These are phyloP conservation scores for Hypercompe scribonia DNA, from an alignment of 2,888 invertebrate species.

Conservation along the genomic window DNA sequence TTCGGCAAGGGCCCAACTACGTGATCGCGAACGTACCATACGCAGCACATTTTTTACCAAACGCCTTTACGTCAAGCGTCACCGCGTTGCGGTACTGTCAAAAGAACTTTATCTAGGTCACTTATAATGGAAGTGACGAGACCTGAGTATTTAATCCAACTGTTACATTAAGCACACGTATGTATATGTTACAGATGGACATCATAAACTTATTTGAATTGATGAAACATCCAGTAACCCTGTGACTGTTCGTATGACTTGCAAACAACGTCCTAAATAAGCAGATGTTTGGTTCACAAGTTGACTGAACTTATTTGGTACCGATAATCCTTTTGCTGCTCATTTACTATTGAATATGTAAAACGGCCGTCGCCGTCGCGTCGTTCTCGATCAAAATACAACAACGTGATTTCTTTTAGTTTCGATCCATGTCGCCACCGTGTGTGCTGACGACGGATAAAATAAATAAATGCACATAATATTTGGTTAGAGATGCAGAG, in stretches of 20 bases:
- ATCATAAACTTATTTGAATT: conserved; percentile 55
- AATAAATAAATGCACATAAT: conserved; percentile 83
- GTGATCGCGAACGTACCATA: conserved; percentile 68
- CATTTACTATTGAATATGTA: conserved; percentile 65
- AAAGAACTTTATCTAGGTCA: conserved; percentile 28
- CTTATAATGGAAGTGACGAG: conserved; percentile 24
- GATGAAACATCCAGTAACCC: conserved; percentile 52
- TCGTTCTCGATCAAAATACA: conserved; percentile 61
- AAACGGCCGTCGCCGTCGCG: conserved; percentile 53
- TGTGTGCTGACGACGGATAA: conserved; percentile 63
- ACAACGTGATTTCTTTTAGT: conserved; percentile 57
- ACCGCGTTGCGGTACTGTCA: conserved; percentile 16
- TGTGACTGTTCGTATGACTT: conserved; percentile 63
- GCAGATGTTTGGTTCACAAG: conserved; percentile 75
- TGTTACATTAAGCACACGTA: conserved; percentile 25
- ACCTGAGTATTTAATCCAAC: conserved; percentile 13
- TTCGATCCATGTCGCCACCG: conserved; percentile 48
- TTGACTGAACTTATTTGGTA: conserved; percentile 68
- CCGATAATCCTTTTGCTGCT: conserved; percentile 58
- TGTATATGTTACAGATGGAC: conserved; percentile 37
- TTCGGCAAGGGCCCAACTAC: conserved; percentile 57
- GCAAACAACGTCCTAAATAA: conserved; percentile 76
- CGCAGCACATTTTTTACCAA: conserved; percentile 59
- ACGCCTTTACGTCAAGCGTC: conserved; percentile 28
- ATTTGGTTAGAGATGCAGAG: conserved; percentile 77